Base-by-base conservation (phyloP, 2,888 invertebrate species). In the Minunthozetes semirufus region DNA sequence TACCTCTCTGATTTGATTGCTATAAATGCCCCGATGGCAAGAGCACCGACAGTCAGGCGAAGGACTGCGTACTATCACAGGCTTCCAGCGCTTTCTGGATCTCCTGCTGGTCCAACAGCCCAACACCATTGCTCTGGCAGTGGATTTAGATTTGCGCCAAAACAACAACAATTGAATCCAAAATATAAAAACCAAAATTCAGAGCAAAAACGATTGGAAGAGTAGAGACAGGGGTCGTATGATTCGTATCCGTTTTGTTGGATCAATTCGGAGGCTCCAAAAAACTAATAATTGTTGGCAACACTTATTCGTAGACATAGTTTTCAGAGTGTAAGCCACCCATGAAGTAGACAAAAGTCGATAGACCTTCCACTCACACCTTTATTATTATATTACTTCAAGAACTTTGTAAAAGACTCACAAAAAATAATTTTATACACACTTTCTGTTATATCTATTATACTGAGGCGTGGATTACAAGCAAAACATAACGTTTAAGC, bases 11-110 rank as follows among this genome's bases (percentile, higher is more conserved):
- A 9, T n/a, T 27, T 19, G 48, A 29, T 19, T 73, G 48, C 22
- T 53, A 74, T 75, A 76, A 73, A 75, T 72, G 61, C 63, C 72
- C 17, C 74, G 53, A 68, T 78, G 78, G 50, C 78, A 78, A 2
- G 78, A 78, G 66, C 78, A 78, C 53, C 76, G 72, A 63, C 78
- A 78, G 68, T 78, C 75, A 15, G 78, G 78, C 15, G 77, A 77
- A 11, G 78, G 76, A 71, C 76, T 74, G 29, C 78, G 76, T 48
- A 71, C 48, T 63, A 56, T 72, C 22, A 73, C 68, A 38, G 68
- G 42, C 42, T 68, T 68, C 68, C 68, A 68, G 68, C 68, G 68
- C 25, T 68, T 68, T 68, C 19, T 38, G 22, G 68, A 68, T 68
- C 68, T 38, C 68, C 68, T 68, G 68, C 68, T 68, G 68, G 42